phyloP scores from a whole-genome alignment of 1,140 invertebrate species.

The Forficula auricularia region DNA sequence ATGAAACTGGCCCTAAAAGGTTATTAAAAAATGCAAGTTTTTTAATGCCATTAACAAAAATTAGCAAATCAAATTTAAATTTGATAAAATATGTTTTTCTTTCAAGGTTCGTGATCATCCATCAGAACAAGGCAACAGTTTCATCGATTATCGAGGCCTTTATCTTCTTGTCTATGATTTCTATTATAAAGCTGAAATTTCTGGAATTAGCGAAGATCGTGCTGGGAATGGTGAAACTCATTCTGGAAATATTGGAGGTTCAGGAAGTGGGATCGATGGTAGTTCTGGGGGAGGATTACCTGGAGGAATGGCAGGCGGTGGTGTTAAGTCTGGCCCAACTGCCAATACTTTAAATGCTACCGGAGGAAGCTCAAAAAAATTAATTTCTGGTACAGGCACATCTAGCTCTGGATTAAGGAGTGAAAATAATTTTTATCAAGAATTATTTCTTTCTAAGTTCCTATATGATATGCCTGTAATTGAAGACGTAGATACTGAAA shows the following conservation, averaged over 20 bases:
- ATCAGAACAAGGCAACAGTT: background rate
- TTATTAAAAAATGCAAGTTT: too few species aligned
- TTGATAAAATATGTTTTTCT: too few species aligned
- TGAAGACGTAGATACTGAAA: slow-evolving; percentile 24
- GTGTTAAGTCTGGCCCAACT: slow-evolving; percentile 25
- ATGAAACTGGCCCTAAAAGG: too few species aligned
- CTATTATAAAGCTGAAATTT: slow-evolving; percentile 25
- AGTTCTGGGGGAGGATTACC: background rate
- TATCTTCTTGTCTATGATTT: slow-evolving; percentile 39
- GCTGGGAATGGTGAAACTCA: background rate
- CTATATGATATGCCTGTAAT: slow-evolving; percentile 28
- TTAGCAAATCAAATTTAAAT: too few species aligned
- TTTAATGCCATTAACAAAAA: too few species aligned
- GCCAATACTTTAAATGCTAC: slow-evolving; percentile 10
- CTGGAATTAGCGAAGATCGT: background rate
- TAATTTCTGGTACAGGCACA: slow-evolving; percentile 28
- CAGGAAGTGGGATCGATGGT: background rate
- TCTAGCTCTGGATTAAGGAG: slow-evolving; percentile 16
- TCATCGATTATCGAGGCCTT: slow-evolving; percentile 19
- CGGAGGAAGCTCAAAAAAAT: slow-evolving; percentile 31
- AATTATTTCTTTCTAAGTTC: slow-evolving; percentile 27
- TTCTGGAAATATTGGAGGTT: background rate
- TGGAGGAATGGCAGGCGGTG: slow-evolving; percentile 12
- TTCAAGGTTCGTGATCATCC: too few species aligned
- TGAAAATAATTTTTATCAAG: slow-evolving; percentile 22